phyloP scores from a whole-genome alignment of 1,140 invertebrate species.

The Macrosteles quadrilineatus region DNA sequence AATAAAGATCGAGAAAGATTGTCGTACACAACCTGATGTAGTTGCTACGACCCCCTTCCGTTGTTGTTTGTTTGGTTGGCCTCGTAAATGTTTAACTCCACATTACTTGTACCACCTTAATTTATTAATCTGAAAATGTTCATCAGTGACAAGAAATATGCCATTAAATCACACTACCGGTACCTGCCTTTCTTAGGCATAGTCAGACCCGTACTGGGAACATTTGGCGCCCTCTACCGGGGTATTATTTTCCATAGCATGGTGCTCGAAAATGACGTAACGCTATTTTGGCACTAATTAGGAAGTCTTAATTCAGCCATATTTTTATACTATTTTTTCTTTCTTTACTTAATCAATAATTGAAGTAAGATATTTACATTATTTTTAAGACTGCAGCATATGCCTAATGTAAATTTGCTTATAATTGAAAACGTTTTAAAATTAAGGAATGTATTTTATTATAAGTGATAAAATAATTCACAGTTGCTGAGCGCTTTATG shows the following conservation, averaged over 20 bases:
- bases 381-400: not conserved
- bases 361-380: constrained; percentile 7
- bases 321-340: constrained; percentile 6
- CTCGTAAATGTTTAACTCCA: too few relatives aligned
- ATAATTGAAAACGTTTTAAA: constrained; percentile 1
- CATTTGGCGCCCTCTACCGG: constrained; percentile 15
- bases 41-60: too few relatives aligned
- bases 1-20: too few relatives aligned
- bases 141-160: too few relatives aligned
- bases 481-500: not conserved
- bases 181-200: too few relatives aligned
- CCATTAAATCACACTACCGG: too few relatives aligned
- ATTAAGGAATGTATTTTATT: not conserved
- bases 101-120: too few relatives aligned
- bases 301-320: not conserved
- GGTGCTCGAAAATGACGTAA: not conserved
- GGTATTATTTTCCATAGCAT: not conserved
- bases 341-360: not conserved
- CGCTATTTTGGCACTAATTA: constrained; percentile 11
- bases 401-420: not conserved
- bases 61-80: too few relatives aligned
- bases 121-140: too few relatives aligned
- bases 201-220: constrained; percentile 9
- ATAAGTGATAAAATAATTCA: not conserved
- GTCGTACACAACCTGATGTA: too few relatives aligned